These are phyloP conservation scores for Protomyctophum bolini DNA, from an alignment of 2,113 vertebrate species.

Conservation along the genomic window DNA sequence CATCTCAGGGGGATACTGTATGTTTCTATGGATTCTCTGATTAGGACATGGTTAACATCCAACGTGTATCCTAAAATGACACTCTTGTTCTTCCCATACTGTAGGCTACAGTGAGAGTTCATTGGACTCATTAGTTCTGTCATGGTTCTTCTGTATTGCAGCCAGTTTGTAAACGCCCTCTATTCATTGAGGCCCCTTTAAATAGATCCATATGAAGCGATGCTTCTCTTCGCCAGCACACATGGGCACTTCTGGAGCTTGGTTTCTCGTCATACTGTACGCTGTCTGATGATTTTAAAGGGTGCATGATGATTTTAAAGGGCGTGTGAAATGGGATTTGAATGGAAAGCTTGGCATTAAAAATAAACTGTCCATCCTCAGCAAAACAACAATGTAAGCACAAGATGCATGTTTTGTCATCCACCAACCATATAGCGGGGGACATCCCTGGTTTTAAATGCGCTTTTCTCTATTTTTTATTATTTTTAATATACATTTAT, in stretches of 20 bases:
- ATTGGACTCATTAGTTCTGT: neutral
- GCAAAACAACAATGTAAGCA: neutral
- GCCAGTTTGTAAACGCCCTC: neutral
- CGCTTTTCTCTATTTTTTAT: too few relatives aligned
- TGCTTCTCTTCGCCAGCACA: constrained; percentile 9
- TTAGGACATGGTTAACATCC: neutral
- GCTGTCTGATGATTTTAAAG: neutral
- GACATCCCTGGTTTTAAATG: too few relatives aligned
- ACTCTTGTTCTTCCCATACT: neutral
- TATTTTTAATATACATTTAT: too few relatives aligned
- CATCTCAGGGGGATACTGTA: neutral
- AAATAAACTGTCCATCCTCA: neutral
- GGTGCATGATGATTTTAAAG: neutral
- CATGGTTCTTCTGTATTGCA: neutral
- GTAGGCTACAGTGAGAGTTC: neutral
- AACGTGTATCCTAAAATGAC: neutral
- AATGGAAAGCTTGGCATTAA: neutral
- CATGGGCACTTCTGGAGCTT: neutral
- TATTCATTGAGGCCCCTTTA: constrained; percentile 14
- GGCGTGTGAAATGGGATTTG: neutral
- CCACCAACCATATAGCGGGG: too few relatives aligned
- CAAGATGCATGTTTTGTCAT: too few relatives aligned
- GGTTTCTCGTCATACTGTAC: neutral
- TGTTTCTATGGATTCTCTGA: neutral
- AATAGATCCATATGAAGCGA: constrained; percentile 32